Conservation (phyloP, 2,113 vertebrate genomes). For the Myotis yumanensis region DNA sequence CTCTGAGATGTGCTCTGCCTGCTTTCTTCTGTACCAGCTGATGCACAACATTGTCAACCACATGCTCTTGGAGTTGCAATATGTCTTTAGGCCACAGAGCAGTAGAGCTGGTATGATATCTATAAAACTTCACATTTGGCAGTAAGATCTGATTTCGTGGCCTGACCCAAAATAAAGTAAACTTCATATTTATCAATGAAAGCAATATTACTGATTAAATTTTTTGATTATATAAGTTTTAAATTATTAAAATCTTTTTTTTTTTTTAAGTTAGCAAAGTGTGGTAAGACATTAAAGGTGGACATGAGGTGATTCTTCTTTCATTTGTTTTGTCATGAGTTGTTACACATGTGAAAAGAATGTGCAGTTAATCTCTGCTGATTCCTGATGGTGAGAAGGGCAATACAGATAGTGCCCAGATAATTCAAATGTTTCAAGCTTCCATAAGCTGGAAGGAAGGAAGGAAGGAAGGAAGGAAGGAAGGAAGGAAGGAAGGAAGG, state of each 20-base stretch:
- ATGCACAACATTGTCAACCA: slow-evolving; percentile 51
- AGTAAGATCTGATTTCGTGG: background rate
- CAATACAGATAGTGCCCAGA: background rate
- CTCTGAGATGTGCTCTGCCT: slow-evolving; percentile 40
- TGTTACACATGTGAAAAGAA: background rate
- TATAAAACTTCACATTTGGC: slow-evolving; percentile 21
- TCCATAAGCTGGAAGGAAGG: background rate
- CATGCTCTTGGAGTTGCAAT: slow-evolving; percentile 55
- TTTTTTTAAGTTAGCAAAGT: background rate
- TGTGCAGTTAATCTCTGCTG: background rate
- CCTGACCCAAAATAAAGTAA: background rate
- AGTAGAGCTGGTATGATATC: background rate
- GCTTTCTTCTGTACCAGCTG: slow-evolving; percentile 57
- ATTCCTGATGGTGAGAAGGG: background rate
- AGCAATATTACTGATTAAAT: background rate
- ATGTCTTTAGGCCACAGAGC: slow-evolving; percentile 59
- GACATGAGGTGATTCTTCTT: background rate
- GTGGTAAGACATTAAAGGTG: background rate
- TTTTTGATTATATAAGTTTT: background rate
- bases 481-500: too few species aligned
- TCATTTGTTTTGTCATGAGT: background rate
- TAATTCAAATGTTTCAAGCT: background rate
- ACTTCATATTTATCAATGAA: background rate
- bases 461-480: background rate
- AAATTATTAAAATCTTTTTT: background rate